Base-by-base conservation (phyloP, 2,888 invertebrate genomes). In the Mesorhabditis spiculigera region DNA sequence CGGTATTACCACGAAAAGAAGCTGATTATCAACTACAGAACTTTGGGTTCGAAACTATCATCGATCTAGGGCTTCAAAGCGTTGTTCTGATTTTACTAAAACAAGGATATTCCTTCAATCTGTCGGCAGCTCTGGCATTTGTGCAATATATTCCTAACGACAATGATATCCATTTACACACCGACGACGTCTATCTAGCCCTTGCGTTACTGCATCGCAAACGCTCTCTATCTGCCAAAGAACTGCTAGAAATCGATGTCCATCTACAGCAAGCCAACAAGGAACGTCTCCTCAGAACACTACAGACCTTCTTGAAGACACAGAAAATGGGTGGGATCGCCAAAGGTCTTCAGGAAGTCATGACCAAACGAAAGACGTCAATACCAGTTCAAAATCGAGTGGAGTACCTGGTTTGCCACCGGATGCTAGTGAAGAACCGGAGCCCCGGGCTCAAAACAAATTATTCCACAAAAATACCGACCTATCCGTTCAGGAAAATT, bases 131-230 rank as follows among this genome's bases (percentile, higher is more conserved):
- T 50, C n/a, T 50, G n/a, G 58, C 58, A 10, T 50, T 50, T 50
- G n/a, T 50, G n/a, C 58, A 13, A n/a, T 13, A 50, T n/a, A 50
- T 50, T 50, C n/a, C 58, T 50, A 10, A 50, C 8, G 58, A 10
- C 58, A 50, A 13, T 50, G 58, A 50, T 50, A n/a, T 50, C 58
- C 58, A 50, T 50, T n/a, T 50, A 13, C 58, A 3, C 58, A 50
- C 58, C 8, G 58, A 50, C n/a, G 8, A 10, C 58, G 58, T 13
- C 8, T 50, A 50, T 50, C n/a, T 50, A 64, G 72, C n/a, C 10
- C 8, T 50, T 50, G 8, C 58, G 8, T 2, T 50, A 50, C 8
- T 50, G 58, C n/a, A 13, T 50, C n/a, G n/a, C n/a, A 10, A n/a
- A 50, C 8, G n/a, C 8, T 2, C 10, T 50, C 8, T 50, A 10